Conservation (phyloP, 92 coral and sea anemone species). For the Galaxea fascicularis region DNA sequence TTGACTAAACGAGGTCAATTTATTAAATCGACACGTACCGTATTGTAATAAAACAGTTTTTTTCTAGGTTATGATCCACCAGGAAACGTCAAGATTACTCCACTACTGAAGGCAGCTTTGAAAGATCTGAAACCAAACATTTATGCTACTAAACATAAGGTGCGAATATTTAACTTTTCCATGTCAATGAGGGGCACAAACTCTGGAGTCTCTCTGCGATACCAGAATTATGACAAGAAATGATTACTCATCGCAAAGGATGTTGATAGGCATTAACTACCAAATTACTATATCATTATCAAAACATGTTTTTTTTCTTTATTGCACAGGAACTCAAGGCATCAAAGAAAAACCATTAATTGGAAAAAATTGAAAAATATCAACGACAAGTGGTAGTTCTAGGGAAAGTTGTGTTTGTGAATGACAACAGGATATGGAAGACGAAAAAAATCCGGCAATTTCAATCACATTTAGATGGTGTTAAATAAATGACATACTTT, state of each 20-base stretch:
- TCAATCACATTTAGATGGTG: no score
- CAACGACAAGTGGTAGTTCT: not conserved
- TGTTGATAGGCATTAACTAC: not conserved
- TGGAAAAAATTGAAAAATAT: not conserved
- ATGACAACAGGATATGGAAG: no score
- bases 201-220: no score
- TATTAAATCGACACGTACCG: no score
- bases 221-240: no score
- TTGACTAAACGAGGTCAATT: no score
- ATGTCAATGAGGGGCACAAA: not conserved
- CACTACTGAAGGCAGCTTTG: constrained; percentile 42
- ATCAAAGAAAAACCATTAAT: not conserved
- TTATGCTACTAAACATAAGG: constrained; percentile 32
- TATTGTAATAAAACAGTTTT: no score
- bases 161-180: not conserved
- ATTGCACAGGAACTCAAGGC: constrained; percentile 6
- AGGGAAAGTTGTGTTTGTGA: no score
- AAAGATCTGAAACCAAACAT: constrained; percentile 31
- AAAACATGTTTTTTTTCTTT: not conserved
- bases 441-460: no score
- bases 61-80: constrained; percentile 49
- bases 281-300: not conserved
- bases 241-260: no score
- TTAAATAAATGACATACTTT: no score
- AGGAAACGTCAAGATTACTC: constrained; percentile 38